Conservation (phyloP, 2,797 vertebrate genomes). For the Acrocephalus scirpaceus region DNA sequence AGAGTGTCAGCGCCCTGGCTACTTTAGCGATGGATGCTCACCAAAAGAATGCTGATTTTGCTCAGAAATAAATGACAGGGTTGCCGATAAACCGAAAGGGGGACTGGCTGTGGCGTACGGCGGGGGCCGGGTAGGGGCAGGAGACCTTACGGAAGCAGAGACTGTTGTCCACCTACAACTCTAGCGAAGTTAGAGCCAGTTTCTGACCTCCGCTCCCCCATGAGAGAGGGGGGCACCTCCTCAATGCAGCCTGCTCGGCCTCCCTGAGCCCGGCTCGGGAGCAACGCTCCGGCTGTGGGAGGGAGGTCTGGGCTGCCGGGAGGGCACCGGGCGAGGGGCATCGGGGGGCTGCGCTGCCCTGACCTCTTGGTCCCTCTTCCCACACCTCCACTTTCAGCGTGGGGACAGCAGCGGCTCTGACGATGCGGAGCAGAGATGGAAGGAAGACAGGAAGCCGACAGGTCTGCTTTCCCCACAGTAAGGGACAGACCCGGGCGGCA, state of each 20-base stretch:
- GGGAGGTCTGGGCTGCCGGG: not conserved
- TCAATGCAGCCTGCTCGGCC: not conserved
- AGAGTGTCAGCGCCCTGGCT: not conserved
- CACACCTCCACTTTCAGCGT: not conserved
- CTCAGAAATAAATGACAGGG: not conserved
- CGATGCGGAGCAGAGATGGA: not conserved
- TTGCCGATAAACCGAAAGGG: not conserved
- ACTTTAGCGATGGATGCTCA: not conserved
- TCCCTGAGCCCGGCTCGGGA: not conserved
- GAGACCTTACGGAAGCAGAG: not conserved
- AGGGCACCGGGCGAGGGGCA: not conserved
- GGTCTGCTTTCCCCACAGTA: not conserved
- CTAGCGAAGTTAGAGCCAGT: constrained; percentile 20
- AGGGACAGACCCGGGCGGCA: not conserved
- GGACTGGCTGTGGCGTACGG: not conserved
- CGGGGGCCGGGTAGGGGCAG: not conserved
- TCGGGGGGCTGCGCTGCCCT: not conserved
- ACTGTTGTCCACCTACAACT: constrained; percentile 2
- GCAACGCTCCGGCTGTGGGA: not conserved
- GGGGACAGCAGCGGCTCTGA: not conserved
- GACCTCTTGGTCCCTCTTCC: not conserved
- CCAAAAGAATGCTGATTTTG: not conserved
- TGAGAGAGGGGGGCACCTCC: not conserved
- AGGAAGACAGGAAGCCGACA: not conserved
- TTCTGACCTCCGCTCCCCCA: not conserved